phyloP scores from a whole-genome alignment of 2,797 vertebrate genomes.

The Intellagama lesueurii region DNA sequence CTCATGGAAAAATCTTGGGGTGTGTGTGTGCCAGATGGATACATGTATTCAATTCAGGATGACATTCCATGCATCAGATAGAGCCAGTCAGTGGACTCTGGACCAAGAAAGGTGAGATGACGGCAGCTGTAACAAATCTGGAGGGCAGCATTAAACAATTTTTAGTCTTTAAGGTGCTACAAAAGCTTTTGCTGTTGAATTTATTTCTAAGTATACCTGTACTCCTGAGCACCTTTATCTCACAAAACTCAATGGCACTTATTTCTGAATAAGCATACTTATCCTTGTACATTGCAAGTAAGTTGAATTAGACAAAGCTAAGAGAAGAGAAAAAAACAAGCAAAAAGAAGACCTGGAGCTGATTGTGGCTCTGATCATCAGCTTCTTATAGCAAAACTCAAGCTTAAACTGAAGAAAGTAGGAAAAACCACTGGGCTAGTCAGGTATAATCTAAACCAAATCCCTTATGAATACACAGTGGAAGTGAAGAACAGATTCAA shows the following conservation, averaged over 20 bases:
- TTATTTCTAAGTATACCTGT: background rate
- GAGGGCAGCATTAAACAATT: background rate
- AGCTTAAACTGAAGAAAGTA: too few species aligned
- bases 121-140: background rate
- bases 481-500: too few species aligned
- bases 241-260: background rate
- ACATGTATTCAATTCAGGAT: background rate
- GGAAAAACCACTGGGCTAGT: too few species aligned
- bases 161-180: background rate
- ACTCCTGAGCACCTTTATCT: background rate
- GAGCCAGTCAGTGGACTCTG: background rate
- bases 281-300: background rate
- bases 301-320: background rate
- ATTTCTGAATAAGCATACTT: background rate
- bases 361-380: too few species aligned
- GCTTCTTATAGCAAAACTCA: too few species aligned
- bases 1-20: background rate
- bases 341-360: too few species aligned
- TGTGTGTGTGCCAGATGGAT: too few species aligned
- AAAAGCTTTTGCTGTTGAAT: background rate
- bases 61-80: background rate
- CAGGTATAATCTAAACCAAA: too few species aligned
- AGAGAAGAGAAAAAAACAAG: background rate
- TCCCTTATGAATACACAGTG: too few species aligned
- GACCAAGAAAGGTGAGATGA: background rate